A percentile compares a stretch with the other conserved stretches of the same genome.
Conservation (phyloP, 2,888 invertebrate genomes). For the Eretmocerus hayati region DNA sequence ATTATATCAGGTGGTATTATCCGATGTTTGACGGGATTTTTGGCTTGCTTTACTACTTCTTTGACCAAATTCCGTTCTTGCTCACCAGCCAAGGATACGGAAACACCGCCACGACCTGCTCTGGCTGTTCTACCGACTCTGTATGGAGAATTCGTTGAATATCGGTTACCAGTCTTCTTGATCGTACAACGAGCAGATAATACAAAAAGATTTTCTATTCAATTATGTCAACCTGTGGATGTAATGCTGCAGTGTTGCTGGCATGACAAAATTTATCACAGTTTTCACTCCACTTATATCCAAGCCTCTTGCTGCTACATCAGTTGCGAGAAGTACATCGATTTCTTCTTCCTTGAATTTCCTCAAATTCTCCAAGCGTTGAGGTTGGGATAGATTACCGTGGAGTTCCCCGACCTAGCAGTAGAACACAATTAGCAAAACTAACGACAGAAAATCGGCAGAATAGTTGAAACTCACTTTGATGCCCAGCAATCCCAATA, state of each 20-base stretch:
- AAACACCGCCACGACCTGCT: conserved; percentile 87
- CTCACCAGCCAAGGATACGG: conserved; percentile 93
- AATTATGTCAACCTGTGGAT: conserved; percentile 64
- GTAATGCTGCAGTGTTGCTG: conserved; percentile 89
- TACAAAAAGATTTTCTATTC: neutral
- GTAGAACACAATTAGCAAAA: neutral
- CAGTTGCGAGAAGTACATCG: conserved; percentile 88
- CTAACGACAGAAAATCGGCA: too few relatives aligned
- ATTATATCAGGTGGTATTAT: conserved; percentile 84
- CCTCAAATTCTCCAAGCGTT: conserved; percentile 81
- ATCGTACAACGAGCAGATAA: too few relatives aligned
- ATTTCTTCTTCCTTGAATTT: conserved; percentile 80
- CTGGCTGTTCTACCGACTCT: conserved; percentile 91
- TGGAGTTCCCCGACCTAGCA: conserved; percentile 76
- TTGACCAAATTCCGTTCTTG: conserved; percentile 85
- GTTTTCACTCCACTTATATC: conserved; percentile 97
- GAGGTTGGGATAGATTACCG: conserved; percentile 92
- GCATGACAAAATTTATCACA: conserved; percentile 94
- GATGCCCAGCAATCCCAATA: conserved; percentile 83
- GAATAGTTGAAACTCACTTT: conserved; percentile 53
- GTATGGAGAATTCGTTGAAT: neutral
- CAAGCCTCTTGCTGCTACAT: conserved; percentile 88
- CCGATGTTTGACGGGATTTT: conserved; percentile 77
- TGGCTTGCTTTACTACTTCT: conserved; percentile 81
- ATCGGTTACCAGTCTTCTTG: too few relatives aligned